Base-by-base conservation (phyloP, 2,888 invertebrate genomes). In the Drosophila stalkeri region DNA sequence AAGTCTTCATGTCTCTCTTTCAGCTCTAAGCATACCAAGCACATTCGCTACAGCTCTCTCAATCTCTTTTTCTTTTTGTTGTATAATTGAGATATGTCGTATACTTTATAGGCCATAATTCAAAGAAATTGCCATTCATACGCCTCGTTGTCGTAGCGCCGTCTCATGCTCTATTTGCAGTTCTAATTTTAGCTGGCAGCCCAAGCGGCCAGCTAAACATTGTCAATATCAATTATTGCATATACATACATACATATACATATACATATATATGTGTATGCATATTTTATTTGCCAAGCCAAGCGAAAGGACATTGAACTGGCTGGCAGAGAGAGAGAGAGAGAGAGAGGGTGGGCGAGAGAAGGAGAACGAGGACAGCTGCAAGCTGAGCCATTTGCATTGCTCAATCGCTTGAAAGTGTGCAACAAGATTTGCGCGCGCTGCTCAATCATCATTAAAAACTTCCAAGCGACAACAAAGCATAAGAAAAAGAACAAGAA, bases 371-470 rank as follows among this genome's bases (percentile, higher is more conserved):
- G 33, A 18, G 20, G n/a, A 9, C 33, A 35, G 54, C 23, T 39
- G 18, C 43, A 65, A 65, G 67, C 66, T 69, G 65, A 31, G 61
- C 59, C 64, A 69, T 71, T 73, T 86, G 77, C 82, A 82, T 71
- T 61, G 74, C 62, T 55, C 66, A 52, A 52, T 64, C 69, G 68
- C 63, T 61, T n/a, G 54, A 71, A 75, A 89, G 86, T 75, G 76
- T 89, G 86, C 87, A 86, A 75, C 89, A 81, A 76, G 81, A 83
- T 77, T 72, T 76, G 78, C 71, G 69, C 78, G 67, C 76, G 67
- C 77, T 79, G 84, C 87, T 85, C 84, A 85, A 86, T 89, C 89
- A 85, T 89, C 86, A 85, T 85, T 89, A 85, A 75, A 81, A 76
- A 62, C 70, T 64, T 59, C 60, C 57, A 46, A 64, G 49, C 41